phyloP scores from a whole-genome alignment of 1,140 invertebrate genomes.

The Drosophila kanapiae region DNA sequence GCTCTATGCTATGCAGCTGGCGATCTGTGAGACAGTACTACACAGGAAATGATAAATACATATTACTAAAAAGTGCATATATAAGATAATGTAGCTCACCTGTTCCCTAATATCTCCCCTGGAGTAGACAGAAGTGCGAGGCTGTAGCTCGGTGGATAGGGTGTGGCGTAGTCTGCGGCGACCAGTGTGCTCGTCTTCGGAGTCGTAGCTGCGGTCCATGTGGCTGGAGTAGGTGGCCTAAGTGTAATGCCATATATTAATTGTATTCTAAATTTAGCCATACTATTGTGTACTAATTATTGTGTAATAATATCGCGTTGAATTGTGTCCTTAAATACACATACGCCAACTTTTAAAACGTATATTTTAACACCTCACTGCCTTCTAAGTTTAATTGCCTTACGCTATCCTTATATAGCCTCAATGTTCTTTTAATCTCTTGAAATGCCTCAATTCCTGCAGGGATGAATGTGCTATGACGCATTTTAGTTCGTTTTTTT shows the following conservation, averaged over 20 bases:
- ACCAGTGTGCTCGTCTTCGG: conserved; percentile 89
- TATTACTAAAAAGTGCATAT: not conserved
- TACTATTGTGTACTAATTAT: too few relatives aligned
- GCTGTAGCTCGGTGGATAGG: conserved; percentile 86
- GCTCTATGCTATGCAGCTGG: conserved; percentile 94
- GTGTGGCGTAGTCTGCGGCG: conserved; percentile 87
- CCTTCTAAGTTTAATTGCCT: too few relatives aligned
- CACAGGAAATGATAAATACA: conserved; percentile 26
- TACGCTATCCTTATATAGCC: too few relatives aligned
- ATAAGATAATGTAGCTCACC: conserved; percentile 28
- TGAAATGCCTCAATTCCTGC: too few relatives aligned
- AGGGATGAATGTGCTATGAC: too few relatives aligned
- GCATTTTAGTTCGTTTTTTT: not conserved
- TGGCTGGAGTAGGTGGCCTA: conserved; percentile 89
- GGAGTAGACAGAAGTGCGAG: conserved; percentile 91
- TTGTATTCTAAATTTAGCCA: too few relatives aligned
- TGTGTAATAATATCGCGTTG: too few relatives aligned
- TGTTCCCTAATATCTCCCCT: conserved; percentile 93
- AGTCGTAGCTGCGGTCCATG: conserved; percentile 89
- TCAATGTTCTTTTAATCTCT: too few relatives aligned
- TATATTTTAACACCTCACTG: too few relatives aligned
- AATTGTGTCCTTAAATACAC: too few relatives aligned
- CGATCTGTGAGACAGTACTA: conserved; percentile 97
- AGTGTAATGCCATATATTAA: not conserved
- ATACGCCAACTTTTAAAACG: too few relatives aligned